Evolutionary conservation across 2,797 vertebrate species (phyloP), one percentile per base, ranked within the genome.

Genomic region (Ptychadena robeensis): DNA sequence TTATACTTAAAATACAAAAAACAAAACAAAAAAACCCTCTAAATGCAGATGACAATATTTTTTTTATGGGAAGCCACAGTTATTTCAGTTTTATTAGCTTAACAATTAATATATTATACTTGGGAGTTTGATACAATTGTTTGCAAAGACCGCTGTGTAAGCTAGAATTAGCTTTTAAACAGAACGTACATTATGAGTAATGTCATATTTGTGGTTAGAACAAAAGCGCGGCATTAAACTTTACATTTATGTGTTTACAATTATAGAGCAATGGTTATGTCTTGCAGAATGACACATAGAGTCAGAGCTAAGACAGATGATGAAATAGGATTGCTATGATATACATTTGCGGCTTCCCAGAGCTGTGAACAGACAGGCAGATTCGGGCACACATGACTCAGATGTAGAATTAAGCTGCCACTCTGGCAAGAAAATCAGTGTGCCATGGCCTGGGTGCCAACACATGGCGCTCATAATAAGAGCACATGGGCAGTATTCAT

Each of bases 401-500:
- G 44, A 66, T 53, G 64, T 70, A 34, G 53, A 69, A 70, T 71
- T 77, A 27, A 68, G 66, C 66, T 74, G 31, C 31, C 70, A 67
- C 12, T 68, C 48, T 11, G 63, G 37, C 31, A 34, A 22, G 31
- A 74, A 35, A 27, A 73, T 31, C 38, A 30, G 27, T 40, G 44
- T 38, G 37, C 63, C 28, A 28, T 66, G 10, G 7, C 63, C 37
- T 65, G 59, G 44, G 25, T 15, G 71, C 70, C 59, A 48, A 44
- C 28, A 67, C 53, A 73, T 65, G 38, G 18, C 66, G 31, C 57
- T 74, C 30, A 73, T 66, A 25, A 57, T n/a, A 81, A 38, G 10
- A 57, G 71, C 32, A 74, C 32, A 73, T 11, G 61, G 59, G 68
- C 69, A 72, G 31, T 44, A 72, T 73, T 53, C 37, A 80, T 70